phyloP scores from a whole-genome alignment of 2,888 invertebrate species.

The Pterostichus madidus region DNA sequence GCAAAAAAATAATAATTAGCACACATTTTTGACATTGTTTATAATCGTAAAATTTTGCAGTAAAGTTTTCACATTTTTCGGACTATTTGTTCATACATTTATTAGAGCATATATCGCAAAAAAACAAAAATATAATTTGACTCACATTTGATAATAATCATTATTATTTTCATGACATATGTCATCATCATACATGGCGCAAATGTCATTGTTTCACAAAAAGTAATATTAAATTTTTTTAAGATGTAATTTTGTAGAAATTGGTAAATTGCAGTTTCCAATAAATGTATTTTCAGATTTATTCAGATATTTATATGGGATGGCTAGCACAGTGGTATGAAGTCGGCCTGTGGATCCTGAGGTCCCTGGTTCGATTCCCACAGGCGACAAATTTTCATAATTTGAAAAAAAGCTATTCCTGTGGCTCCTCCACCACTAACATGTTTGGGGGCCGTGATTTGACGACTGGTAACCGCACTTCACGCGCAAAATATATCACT shows the following conservation, averaged over 20 bases:
- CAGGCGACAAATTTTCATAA: no score
- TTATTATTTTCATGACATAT: conserved; percentile 9
- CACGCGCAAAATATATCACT: no score
- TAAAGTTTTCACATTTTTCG: not conserved
- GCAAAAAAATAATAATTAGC: not conserved
- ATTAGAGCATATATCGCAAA: conserved; percentile 35
- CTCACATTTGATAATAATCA: not conserved
- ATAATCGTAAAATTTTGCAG: not conserved
- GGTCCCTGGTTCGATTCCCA: no score
- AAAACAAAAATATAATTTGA: not conserved
- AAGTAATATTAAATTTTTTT: conserved; percentile 1
- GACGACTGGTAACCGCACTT: no score
- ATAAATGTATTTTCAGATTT: conserved; percentile 37
- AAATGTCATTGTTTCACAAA: conserved; percentile 13
- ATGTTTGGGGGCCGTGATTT: no score
- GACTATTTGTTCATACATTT: conserved; percentile 6
- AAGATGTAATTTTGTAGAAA: not conserved
- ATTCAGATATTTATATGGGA: conserved; percentile 24
- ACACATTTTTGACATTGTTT: not conserved
- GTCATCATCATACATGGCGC: conserved; percentile 4
- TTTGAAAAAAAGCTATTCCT: no score
- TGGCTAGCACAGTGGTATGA: no score
- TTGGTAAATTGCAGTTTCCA: conserved; percentile 15
- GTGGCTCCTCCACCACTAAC: no score
- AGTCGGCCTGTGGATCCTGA: no score